Evolutionary conservation across 2,113 vertebrate genomes (phyloP).

Genomic region (Seriola dumerili): DNA sequence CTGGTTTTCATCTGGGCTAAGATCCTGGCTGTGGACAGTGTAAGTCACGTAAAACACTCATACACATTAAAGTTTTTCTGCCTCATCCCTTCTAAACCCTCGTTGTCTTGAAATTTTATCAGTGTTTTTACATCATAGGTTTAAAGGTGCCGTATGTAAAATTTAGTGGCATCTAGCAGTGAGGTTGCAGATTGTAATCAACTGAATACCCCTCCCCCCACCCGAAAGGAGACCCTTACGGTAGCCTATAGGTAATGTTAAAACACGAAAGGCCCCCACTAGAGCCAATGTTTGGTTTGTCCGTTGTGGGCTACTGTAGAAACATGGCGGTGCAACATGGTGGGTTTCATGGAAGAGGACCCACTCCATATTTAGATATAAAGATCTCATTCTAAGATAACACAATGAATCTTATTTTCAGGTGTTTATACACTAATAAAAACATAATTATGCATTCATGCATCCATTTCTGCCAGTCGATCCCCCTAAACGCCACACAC

Average conservation of each 20-base stretch:
- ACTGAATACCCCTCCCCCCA: neutral
- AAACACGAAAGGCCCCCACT: neutral
- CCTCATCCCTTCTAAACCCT: neutral
- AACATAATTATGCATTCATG: neutral
- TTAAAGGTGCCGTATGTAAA: neutral
- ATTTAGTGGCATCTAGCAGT: neutral
- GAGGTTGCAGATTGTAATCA: neutral
- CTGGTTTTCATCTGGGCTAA: conserved; percentile 99
- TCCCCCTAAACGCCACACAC: neutral
- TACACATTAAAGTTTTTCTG: neutral
- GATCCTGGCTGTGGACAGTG: conserved; percentile 98
- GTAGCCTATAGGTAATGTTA: neutral
- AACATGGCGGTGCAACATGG: neutral
- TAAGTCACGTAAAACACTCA: conserved; percentile 81
- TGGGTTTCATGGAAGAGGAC: neutral
- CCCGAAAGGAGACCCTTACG: neutral
- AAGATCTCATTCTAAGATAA: neutral
- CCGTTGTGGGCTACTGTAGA: neutral
- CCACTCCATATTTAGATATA: neutral
- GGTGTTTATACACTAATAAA: neutral
- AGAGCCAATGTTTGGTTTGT: neutral
- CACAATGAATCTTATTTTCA: neutral
- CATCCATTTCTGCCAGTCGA: too few relatives aligned
- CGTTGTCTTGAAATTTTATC: neutral
- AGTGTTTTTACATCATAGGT: neutral